Base-by-base conservation (phyloP, 2,113 vertebrate genomes). In the Hypomesus transpacificus region DNA sequence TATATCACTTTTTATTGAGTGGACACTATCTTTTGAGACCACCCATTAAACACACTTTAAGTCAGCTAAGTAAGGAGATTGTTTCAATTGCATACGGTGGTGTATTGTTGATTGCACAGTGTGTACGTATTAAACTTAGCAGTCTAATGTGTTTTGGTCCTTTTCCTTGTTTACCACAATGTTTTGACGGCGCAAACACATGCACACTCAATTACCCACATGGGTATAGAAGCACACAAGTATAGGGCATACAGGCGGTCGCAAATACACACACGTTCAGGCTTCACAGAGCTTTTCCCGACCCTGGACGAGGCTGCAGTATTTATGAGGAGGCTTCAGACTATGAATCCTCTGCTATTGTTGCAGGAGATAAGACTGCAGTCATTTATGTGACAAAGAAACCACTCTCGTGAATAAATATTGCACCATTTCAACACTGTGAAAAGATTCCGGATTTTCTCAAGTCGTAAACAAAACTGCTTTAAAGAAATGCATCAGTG, bases 381-480 rank as follows among this genome's bases (percentile, higher is more conserved):
- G 78, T 79, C 69, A 81, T 81, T 80, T 80, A 80, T 80, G 74
- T 73, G 74, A 71, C 83, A 77, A 13, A 14, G 59, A 60, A 67
- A 80, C 53, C 65, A 68, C 72, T 4, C 18, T 75, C 74, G 63
- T 83, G 78, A 80, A 84, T 83, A 80, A 80, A 84, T 82, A 75
- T 14, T 61, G 52, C 52, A 22, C n/a, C 51, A 46, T 75, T 67
- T 75, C 79, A 53, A 73, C n/a, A 53, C 18, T 71, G 24, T 46
- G 39, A 7, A 46, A 46, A 46, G 54, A 75, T 73, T 75, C 60
- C 20, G 70, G 31, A 57, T 21, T 58, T 22, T 31, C 77, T 61
- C 28, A 22, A 60, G 14, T 39, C 68, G 65, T 71, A 20, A 71
- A 75, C 68, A 26, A 56, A 31, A 59, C 21, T 63, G 9, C 28